These are phyloP conservation scores for Protosalanx chinensis DNA, from an alignment of 2,797 vertebrate genomes.

Conservation along the genomic window DNA sequence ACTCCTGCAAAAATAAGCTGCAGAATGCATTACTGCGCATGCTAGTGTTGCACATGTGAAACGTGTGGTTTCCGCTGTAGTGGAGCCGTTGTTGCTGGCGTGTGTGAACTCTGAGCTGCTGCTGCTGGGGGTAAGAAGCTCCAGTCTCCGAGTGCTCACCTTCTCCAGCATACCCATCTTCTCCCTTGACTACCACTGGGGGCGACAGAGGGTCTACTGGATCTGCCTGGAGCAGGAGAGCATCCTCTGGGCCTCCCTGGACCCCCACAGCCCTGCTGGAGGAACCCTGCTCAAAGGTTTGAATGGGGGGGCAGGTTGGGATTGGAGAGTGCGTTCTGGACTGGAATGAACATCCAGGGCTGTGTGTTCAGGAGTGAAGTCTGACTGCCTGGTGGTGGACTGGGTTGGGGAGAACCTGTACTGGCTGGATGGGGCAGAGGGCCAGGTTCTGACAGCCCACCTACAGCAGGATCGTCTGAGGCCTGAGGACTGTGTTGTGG, in stretches of 20 bases:
- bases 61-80: constrained; percentile 46
- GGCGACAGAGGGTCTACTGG: constrained; percentile 83
- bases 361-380: constrained; percentile 76
- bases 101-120: constrained; percentile 82
- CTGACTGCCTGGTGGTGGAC: constrained; percentile 84
- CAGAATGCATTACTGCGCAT: too few relatives aligned
- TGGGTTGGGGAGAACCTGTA: constrained; percentile 91
- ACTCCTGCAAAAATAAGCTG: neutral
- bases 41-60: neutral
- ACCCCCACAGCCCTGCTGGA: constrained; percentile 54
- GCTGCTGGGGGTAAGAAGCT: constrained; percentile 74
- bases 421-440: constrained; percentile 83
- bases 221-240: constrained; percentile 82
- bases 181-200: constrained; percentile 84
- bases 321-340: neutral
- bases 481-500: constrained; percentile 73
- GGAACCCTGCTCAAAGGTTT: constrained; percentile 86
- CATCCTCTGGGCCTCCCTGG: constrained; percentile 79
- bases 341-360: neutral
- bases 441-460: constrained; percentile 80
- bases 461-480: constrained; percentile 65
- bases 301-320: too few relatives aligned
- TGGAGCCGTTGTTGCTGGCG: constrained; percentile 81
- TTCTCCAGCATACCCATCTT: constrained; percentile 73
- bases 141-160: constrained; percentile 68